Evolutionary conservation across 1,140 invertebrate species (phyloP).

Genomic region (Neoseiulus cucumeris): DNA sequence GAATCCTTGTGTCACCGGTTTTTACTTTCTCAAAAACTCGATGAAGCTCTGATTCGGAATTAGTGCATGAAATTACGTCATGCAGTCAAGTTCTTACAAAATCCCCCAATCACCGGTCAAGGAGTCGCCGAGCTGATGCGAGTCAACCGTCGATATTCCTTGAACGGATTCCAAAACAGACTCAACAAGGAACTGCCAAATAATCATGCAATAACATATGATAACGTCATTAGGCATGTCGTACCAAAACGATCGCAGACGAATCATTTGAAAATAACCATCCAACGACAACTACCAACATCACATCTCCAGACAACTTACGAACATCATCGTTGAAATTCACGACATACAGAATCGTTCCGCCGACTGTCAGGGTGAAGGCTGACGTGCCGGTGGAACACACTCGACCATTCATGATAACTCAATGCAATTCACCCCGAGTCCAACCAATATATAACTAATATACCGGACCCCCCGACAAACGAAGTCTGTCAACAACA

Average conservation of each 20-base stretch:
- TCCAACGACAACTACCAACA: background rate
- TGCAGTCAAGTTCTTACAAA: no score
- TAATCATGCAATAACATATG: slow-evolving; percentile 10
- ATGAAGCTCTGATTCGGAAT: no score
- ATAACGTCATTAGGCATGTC: background rate
- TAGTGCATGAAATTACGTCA: no score
- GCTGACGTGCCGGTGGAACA: slow-evolving; percentile 2
- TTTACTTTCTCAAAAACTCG: no score
- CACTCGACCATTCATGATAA: background rate
- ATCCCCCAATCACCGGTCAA: no score
- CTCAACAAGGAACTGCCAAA: background rate
- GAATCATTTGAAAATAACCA: background rate
- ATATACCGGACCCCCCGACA: no score
- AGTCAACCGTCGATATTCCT: no score
- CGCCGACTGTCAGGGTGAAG: slow-evolving; percentile 8
- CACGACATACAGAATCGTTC: background rate
- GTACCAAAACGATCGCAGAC: background rate
- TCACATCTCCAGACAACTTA: background rate
- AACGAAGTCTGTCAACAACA: no score
- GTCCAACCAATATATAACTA: background rate
- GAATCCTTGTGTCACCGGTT: no score
- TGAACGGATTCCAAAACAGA: no score
- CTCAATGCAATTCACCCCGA: background rate
- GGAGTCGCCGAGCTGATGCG: no score
- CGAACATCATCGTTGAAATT: background rate